Evolutionary conservation across 2,888 invertebrate genomes (phyloP).

Genomic region (Brenthis ino): DNA sequence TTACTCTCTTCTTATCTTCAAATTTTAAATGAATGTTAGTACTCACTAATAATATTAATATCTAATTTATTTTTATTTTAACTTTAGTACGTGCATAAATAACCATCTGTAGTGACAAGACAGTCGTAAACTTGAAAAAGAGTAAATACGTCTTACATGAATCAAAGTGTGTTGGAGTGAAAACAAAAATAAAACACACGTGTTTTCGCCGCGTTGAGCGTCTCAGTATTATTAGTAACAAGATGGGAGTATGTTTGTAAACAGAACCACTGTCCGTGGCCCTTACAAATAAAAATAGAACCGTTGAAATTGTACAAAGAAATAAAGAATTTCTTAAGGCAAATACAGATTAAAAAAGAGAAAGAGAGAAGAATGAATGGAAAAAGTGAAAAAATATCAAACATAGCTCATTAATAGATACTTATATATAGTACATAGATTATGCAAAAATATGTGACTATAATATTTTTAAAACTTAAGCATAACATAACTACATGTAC

Average conservation of each 20-base stretch:
- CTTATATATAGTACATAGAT: too few species aligned
- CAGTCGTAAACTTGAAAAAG: constrained; percentile 3
- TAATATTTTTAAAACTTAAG: neutral
- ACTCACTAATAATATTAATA: neutral
- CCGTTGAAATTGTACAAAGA: too few species aligned
- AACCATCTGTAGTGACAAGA: neutral
- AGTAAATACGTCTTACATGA: neutral
- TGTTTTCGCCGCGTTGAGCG: constrained; percentile 29
- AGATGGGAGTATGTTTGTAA: constrained; percentile 26
- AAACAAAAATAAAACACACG: constrained; percentile 21
- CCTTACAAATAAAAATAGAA: neutral
- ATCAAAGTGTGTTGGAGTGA: constrained; percentile 5
- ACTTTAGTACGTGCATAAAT: too few species aligned
- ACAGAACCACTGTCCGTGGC: constrained; percentile 27
- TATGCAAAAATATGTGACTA: too few species aligned
- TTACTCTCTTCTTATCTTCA: too few species aligned
- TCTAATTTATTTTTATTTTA: too few species aligned
- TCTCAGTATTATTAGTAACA: constrained; percentile 27
- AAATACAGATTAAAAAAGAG: neutral
- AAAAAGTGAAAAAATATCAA: too few species aligned
- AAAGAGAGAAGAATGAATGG: neutral
- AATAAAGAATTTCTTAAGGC: too few species aligned
- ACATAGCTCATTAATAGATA: too few species aligned
- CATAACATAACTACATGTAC: neutral
- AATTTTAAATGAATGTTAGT: neutral